Evolutionary conservation across 2,797 vertebrate species (phyloP).

Genomic region (Gila robusta): DNA sequence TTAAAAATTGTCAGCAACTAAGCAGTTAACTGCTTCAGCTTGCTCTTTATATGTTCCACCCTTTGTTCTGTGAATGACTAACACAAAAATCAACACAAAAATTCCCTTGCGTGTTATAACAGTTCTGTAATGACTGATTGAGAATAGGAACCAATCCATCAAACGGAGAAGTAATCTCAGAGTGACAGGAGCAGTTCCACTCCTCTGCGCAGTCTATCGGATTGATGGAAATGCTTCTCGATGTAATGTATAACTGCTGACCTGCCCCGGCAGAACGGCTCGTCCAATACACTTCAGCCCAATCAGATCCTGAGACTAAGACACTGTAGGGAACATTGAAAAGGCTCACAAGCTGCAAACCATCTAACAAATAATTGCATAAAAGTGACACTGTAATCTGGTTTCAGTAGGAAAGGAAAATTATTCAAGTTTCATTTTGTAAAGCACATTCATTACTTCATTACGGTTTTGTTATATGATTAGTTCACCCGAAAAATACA

Average conservation of each 20-base stretch:
- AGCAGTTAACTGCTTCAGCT: background rate
- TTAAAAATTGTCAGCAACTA: background rate
- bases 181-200: conserved; percentile 57
- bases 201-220: conserved; percentile 49
- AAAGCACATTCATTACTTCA: background rate
- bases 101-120: conserved; percentile 38
- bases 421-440: background rate
- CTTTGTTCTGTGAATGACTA: conserved; percentile 17
- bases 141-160: conserved; percentile 59
- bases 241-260: conserved; percentile 67
- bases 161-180: conserved; percentile 68
- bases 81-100: conserved; percentile 27
- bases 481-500: background rate
- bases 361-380: background rate
- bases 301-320: conserved; percentile 34
- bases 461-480: background rate
- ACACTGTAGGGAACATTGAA: background rate
- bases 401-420: background rate
- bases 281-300: conserved; percentile 51
- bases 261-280: conserved; percentile 29
- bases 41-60: background rate
- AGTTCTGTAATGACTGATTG: conserved; percentile 56
- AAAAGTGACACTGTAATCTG: background rate
- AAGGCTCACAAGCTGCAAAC: conserved; percentile 23
- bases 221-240: conserved; percentile 62